A percentile compares a stretch with the other conserved stretches of the same genome.
These are phyloP conservation scores for Cerceris ruficornis DNA, from an alignment of 2,888 invertebrate species.

Conservation along the genomic window DNA sequence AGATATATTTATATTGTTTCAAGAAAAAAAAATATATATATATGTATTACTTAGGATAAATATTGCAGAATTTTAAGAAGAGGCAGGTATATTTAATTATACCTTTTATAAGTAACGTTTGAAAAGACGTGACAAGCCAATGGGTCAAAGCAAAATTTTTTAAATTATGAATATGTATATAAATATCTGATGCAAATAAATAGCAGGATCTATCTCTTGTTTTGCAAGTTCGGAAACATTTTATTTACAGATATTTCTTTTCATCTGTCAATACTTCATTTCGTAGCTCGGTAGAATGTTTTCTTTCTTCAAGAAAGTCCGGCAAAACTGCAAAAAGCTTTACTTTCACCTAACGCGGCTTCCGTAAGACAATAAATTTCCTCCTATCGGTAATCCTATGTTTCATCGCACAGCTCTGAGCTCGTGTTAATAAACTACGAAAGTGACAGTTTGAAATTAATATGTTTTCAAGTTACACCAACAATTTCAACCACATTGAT, in stretches of 20 bases:
- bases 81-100: constrained; percentile 21
- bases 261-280: constrained; percentile 11
- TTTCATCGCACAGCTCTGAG: no score
- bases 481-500: constrained; percentile 11
- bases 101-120: constrained; percentile 26
- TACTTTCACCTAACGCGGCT: constrained; percentile 19
- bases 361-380: constrained; percentile 50
- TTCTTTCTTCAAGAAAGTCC: constrained; percentile 8
- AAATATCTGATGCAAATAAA: constrained; percentile 16
- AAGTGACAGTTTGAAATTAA: not conserved
- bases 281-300: not conserved
- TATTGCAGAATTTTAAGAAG: constrained; percentile 34
- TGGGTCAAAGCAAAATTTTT: constrained; percentile 25
- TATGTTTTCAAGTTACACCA: not conserved
- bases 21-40: constrained; percentile 32
- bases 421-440: no score
- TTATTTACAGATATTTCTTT: not conserved
- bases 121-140: constrained; percentile 36
- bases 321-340: not conserved
- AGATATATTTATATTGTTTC: constrained; percentile 57
- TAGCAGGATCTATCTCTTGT: constrained; percentile 20
- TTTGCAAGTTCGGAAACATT: constrained; percentile 3
- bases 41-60: constrained; percentile 42
- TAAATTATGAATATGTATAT: constrained; percentile 32
- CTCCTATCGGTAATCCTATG: constrained; percentile 13